Conservation (phyloP, 2,113 vertebrate species). For the Albula glossodonta region DNA sequence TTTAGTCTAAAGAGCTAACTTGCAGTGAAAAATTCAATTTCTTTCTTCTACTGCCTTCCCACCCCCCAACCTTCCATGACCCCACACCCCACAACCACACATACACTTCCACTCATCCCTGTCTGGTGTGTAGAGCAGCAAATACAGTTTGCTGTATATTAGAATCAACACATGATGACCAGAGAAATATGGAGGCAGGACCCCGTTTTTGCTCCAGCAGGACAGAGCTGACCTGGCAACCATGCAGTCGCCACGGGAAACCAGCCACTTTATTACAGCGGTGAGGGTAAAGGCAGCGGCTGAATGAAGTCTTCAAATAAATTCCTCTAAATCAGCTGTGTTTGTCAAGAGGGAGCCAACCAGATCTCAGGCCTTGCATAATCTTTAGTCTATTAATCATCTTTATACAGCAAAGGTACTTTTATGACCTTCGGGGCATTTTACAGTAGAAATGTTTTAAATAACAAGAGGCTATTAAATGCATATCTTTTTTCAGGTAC, state of each 20-base stretch:
- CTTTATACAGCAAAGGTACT: not conserved
- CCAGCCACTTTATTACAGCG: not conserved
- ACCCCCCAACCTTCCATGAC: too few relatives aligned
- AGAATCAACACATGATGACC: constrained; percentile 3
- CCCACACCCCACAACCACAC: too few relatives aligned
- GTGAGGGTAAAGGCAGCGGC: too few relatives aligned
- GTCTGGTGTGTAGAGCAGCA: too few relatives aligned
- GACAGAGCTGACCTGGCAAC: not conserved
- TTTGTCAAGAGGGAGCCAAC: not conserved
- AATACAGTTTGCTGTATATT: constrained; percentile 15
- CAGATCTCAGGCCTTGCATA: not conserved
- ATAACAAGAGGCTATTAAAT: not conserved
- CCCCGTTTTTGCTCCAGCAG: not conserved
- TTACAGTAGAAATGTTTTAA: constrained; percentile 1
- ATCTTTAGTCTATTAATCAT: not conserved
- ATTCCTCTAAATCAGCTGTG: not conserved
- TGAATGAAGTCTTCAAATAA: not conserved
- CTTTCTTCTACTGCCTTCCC: too few relatives aligned
- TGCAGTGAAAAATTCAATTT: too few relatives aligned
- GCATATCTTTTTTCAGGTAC: not conserved
- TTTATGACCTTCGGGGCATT: not conserved
- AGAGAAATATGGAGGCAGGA: not conserved
- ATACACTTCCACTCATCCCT: too few relatives aligned
- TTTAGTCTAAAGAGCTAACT: not conserved
- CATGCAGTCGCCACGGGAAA: not conserved